Evolutionary conservation across 2,797 vertebrate genomes (phyloP).

Genomic region (Gouania willdenowi): DNA sequence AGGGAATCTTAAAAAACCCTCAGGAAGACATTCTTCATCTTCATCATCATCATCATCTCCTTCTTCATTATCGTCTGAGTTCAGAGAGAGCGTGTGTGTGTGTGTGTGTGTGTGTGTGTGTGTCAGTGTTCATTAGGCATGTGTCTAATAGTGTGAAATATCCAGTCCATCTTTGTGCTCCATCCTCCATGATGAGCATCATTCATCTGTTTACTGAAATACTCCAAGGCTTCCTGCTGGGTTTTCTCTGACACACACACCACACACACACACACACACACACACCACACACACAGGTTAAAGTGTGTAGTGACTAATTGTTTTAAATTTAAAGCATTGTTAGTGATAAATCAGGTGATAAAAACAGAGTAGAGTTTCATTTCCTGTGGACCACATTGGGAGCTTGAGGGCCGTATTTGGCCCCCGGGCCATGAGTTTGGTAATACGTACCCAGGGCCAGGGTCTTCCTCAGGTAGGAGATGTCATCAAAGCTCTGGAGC

Average conservation of each 20-base stretch:
- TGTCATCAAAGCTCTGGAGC: conserved; percentile 78
- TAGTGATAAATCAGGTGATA: no score
- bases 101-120: conserved; percentile 13
- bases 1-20: no score
- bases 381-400: no score
- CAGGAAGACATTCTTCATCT: no score
- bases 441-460: conserved; percentile 72
- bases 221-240: conserved; percentile 79
- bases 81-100: no score
- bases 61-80: no score
- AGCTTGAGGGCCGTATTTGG: no score
- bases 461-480: conserved; percentile 77
- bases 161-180: conserved; percentile 85
- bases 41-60: no score
- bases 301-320: no score
- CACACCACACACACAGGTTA: not conserved
- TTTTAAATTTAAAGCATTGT: no score
- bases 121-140: conserved; percentile 63
- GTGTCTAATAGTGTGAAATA: conserved; percentile 80
- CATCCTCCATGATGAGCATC: conserved; percentile 79
- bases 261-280: not conserved
- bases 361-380: no score
- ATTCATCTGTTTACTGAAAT: conserved; percentile 82
- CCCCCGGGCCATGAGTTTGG: no score
- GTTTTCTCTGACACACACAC: conserved; percentile 59